Percentiles rank a stretch among this genome's conserved stretches.
These are phyloP conservation scores for Girardia tigrina DNA, from an alignment of 2,888 invertebrate species.

Conservation along the genomic window DNA sequence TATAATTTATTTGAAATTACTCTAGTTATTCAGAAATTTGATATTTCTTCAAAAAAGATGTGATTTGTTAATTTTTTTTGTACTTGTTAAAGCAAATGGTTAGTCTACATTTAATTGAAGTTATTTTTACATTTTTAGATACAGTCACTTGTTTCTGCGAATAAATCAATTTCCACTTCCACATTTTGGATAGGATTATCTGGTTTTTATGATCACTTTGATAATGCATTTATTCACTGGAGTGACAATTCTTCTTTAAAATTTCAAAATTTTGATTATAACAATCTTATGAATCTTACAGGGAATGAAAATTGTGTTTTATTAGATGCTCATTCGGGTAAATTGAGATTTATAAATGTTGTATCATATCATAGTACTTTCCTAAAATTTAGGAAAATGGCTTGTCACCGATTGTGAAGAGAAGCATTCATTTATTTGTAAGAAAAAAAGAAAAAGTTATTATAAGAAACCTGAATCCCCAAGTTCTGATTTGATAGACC, in stretches of 20 bases:
- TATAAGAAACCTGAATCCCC: too few relatives aligned
- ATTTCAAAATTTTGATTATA: background rate
- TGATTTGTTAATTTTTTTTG: too few relatives aligned
- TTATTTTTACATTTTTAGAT: too few relatives aligned
- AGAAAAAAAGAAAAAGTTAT: too few relatives aligned
- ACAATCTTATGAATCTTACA: background rate
- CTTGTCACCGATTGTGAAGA: background rate
- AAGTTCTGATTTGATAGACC: too few relatives aligned
- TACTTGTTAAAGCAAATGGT: too few relatives aligned
- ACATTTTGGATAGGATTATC: background rate
- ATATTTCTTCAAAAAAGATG: too few relatives aligned
- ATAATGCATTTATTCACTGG: background rate
- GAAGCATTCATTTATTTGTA: background rate
- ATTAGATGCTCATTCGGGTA: background rate
- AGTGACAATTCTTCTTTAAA: background rate
- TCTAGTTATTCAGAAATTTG: too few relatives aligned
- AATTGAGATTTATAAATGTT: background rate
- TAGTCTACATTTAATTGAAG: too few relatives aligned
- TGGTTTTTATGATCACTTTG: background rate
- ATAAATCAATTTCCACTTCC: background rate
- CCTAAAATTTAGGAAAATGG: background rate
- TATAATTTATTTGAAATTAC: too few relatives aligned
- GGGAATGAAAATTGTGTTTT: background rate
- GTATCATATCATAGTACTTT: background rate
- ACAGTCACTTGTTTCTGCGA: background rate